Conservation (phyloP, 2,888 invertebrate genomes). For the Rhimphoctona megacephalus region DNA sequence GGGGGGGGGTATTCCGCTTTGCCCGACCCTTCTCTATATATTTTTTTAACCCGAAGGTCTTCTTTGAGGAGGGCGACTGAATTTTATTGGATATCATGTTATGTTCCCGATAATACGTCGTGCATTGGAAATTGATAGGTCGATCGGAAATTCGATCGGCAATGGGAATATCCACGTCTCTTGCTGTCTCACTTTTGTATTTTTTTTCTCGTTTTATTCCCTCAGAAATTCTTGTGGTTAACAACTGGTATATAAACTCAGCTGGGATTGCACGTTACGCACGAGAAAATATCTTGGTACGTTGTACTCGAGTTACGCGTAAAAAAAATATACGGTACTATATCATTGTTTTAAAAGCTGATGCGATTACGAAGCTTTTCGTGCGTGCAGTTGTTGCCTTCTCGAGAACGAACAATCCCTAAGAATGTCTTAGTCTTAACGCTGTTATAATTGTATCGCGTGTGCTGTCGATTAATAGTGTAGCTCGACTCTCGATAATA, state of each 20-base stretch:
- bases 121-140: slow-evolving; percentile 52
- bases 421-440: slow-evolving; percentile 32
- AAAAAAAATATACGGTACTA: background rate
- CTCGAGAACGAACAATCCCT: slow-evolving; percentile 39
- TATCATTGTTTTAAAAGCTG: slow-evolving; percentile 12
- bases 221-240: slow-evolving; percentile 47
- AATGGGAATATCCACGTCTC: background rate
- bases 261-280: slow-evolving; percentile 52
- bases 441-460: slow-evolving; percentile 55
- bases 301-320: slow-evolving; percentile 45
- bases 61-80: background rate
- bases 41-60: background rate
- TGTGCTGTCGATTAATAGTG: slow-evolving; percentile 42
- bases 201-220: slow-evolving; percentile 14
- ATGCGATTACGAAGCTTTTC: slow-evolving; percentile 29
- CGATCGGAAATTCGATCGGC: slow-evolving; percentile 53
- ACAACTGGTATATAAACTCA: slow-evolving; percentile 10
- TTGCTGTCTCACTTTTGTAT: slow-evolving; percentile 3
- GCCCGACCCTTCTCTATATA: too few relatives aligned
- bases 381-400: slow-evolving; percentile 18
- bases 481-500: slow-evolving; percentile 22
- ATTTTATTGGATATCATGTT: slow-evolving; percentile 13
- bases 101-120: background rate
- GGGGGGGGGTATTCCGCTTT: too few relatives aligned
- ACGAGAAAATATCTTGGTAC: slow-evolving; percentile 60